Percentiles rank a stretch among this genome's conserved stretches.
Conservation (phyloP, 2,797 vertebrate genomes). For the Tapera naevia region DNA sequence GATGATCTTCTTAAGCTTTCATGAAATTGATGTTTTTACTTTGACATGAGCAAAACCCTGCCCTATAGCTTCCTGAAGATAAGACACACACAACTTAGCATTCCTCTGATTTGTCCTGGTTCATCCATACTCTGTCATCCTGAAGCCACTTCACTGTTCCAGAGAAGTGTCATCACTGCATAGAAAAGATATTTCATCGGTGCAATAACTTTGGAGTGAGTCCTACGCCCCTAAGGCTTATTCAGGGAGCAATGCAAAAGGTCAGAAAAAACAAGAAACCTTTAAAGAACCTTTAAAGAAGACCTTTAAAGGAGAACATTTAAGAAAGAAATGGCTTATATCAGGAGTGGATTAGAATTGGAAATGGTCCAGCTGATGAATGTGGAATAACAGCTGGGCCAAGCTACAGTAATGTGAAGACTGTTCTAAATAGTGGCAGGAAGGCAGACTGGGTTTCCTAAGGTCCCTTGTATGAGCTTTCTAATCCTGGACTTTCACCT, state of each 20-base stretch:
- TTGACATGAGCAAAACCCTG: background rate
- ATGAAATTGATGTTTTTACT: background rate
- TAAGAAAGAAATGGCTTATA: background rate
- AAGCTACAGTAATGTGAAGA: background rate
- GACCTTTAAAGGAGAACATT: background rate
- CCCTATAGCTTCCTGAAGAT: background rate
- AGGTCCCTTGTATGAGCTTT: background rate
- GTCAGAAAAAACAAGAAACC: background rate
- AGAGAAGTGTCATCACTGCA: background rate
- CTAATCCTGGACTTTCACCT: background rate
- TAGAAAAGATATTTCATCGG: background rate
- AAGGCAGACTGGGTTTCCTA: background rate
- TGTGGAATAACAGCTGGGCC: background rate
- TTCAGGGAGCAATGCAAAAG: background rate
- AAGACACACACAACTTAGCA: background rate
- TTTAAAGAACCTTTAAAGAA: background rate
- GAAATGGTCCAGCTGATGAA: background rate
- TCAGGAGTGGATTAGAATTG: background rate
- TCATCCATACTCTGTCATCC: background rate
- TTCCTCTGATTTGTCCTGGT: background rate
- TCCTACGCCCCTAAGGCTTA: background rate
- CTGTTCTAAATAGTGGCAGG: background rate
- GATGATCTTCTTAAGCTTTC: background rate
- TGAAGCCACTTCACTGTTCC: background rate
- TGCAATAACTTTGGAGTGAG: background rate